A percentile compares a stretch with the other conserved stretches of the same genome.
Evolutionary conservation across 2,113 vertebrate genomes (phyloP).

Genomic region (Tringa solitaria): DNA sequence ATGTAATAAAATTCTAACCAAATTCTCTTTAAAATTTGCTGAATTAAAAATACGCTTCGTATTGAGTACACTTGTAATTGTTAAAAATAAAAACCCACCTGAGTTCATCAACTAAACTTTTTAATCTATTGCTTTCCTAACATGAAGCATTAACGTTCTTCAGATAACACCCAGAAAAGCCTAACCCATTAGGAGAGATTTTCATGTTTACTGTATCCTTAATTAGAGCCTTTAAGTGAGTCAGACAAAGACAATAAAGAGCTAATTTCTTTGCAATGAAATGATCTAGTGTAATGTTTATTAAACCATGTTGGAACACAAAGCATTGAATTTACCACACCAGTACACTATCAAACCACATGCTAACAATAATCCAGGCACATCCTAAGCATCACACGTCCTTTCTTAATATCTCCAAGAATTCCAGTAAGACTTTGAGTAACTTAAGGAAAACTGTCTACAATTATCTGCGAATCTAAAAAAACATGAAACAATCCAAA

Average conservation of each 20-base stretch:
- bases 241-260: neutral
- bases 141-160: neutral
- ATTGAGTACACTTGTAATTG: neutral
- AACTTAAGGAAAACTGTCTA: neutral
- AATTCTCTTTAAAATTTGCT: neutral
- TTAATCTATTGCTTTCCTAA: neutral
- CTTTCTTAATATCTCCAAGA: neutral
- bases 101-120: neutral
- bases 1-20: neutral
- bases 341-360: neutral
- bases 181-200: neutral
- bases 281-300: neutral
- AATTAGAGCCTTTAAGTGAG: slow-evolving; percentile 12
- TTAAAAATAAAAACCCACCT: neutral
- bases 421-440: neutral
- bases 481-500: neutral
- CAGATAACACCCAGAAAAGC: neutral
- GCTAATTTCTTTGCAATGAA: neutral
- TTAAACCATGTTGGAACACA: neutral
- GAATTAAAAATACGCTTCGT: neutral
- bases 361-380: accelerated
- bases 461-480: neutral
- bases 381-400: neutral
- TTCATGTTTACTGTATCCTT: slow-evolving; percentile 1
- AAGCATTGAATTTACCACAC: neutral